Evolutionary conservation across 2,113 vertebrate species (phyloP).

Genomic region (Urocynchramus pylzowi): DNA sequence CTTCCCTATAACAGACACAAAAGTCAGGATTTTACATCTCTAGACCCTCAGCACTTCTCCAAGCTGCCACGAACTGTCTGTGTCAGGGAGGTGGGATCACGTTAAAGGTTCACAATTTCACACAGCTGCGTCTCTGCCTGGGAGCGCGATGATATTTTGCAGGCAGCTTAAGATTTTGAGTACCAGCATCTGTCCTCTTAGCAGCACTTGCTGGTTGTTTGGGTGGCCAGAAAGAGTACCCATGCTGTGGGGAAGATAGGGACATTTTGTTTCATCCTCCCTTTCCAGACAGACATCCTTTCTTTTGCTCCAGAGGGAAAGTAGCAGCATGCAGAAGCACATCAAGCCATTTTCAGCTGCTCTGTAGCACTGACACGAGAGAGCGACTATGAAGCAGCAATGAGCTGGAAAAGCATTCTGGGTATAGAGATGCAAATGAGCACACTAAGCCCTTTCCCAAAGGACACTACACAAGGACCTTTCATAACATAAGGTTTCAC

Average conservation of each 20-base stretch:
- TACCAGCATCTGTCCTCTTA: constrained; percentile 30
- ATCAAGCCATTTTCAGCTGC: constrained; percentile 59
- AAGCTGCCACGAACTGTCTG: constrained; percentile 9
- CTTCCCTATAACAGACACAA: background rate
- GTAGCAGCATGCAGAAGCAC: constrained; percentile 29
- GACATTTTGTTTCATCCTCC: background rate
- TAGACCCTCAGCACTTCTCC: background rate
- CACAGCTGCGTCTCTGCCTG: constrained; percentile 40
- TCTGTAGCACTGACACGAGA: constrained; percentile 53
- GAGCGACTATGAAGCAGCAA: constrained; percentile 47
- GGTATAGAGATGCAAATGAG: constrained; percentile 68
- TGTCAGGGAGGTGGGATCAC: constrained; percentile 9
- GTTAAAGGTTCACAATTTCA: constrained; percentile 56
- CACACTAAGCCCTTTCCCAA: constrained; percentile 56
- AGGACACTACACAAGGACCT: constrained; percentile 34
- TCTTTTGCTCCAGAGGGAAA: constrained; percentile 44
- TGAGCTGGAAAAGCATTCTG: constrained; percentile 67
- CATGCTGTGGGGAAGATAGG: background rate
- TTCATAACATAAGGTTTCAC: constrained; percentile 28
- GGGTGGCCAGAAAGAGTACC: constrained; percentile 31
- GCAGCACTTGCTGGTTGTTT: constrained; percentile 2
- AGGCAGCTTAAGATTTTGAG: constrained; percentile 25
- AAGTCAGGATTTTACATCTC: constrained; percentile 19
- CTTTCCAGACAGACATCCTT: constrained; percentile 9
- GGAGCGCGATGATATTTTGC: background rate